Evolutionary conservation across 2,113 vertebrate genomes (phyloP).

Genomic region (Andinoacara biseriatus): DNA sequence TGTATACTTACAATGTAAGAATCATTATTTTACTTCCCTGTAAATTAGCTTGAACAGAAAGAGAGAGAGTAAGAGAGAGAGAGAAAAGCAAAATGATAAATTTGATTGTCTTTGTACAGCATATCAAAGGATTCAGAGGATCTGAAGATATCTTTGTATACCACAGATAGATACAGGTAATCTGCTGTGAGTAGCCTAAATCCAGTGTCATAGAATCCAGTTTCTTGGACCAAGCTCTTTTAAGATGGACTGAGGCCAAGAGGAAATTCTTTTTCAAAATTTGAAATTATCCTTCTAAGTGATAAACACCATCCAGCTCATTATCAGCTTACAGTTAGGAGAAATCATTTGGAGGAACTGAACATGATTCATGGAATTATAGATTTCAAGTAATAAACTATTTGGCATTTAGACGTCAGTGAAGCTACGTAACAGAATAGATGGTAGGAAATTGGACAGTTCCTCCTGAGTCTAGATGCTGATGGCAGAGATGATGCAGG

Average conservation of each 20-base stretch:
- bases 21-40: not conserved
- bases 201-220: not conserved
- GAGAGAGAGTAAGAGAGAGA: not conserved
- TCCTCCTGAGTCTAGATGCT: not conserved
- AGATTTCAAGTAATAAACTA: not conserved
- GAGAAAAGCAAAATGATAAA: not conserved
- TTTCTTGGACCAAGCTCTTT: no score
- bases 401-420: not conserved
- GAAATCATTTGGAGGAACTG: not conserved
- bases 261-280: not conserved
- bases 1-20: not conserved
- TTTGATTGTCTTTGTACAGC: no score
- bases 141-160: not conserved
- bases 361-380: not conserved
- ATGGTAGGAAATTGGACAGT: not conserved
- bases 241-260: no score
- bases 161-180: not conserved
- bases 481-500: not conserved
- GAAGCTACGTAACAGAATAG: not conserved
- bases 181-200: not conserved
- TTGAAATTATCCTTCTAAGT: not conserved
- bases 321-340: not conserved
- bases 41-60: not conserved
- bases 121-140: not conserved
- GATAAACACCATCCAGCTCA: fast-evolving